Percentiles rank a stretch among this genome's conserved stretches.
phyloP scores from a whole-genome alignment of 2,888 invertebrate genomes.

The Drosophila mimica region DNA sequence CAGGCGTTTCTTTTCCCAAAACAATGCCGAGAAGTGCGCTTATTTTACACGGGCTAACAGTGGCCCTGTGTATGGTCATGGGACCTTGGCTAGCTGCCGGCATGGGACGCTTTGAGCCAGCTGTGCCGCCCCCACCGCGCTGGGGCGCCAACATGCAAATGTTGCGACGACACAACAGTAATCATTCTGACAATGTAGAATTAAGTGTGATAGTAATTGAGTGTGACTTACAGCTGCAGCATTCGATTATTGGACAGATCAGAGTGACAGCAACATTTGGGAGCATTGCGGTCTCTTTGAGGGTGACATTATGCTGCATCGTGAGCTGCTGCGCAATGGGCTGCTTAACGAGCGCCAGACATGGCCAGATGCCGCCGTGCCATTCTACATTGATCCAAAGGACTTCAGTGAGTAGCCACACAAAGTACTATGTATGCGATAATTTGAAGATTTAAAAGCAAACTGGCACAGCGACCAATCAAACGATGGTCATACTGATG shows the following conservation, averaged over 20 bases:
- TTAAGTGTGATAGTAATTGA: not conserved
- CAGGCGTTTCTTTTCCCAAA: slow-evolving; percentile 61
- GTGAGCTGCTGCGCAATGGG: slow-evolving; percentile 84
- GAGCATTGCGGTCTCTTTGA: slow-evolving; percentile 87
- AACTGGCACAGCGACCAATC: slow-evolving; percentile 82
- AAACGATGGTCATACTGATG: slow-evolving; percentile 86
- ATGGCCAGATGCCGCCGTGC: slow-evolving; percentile 87
- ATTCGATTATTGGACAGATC: slow-evolving; percentile 85
- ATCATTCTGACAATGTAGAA: slow-evolving; percentile 51
- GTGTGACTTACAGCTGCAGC: slow-evolving; percentile 69
- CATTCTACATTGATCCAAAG: slow-evolving; percentile 86
- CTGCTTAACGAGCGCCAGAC: slow-evolving; percentile 85
- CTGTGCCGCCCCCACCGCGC: slow-evolving; percentile 76
- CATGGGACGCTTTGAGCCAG: slow-evolving; percentile 59
- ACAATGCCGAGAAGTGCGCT: slow-evolving; percentile 56
- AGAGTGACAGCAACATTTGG: slow-evolving; percentile 86
- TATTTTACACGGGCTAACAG: slow-evolving; percentile 25
- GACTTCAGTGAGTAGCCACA: slow-evolving; percentile 86
- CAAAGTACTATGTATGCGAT: slow-evolving; percentile 4
- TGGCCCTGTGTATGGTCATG: slow-evolving; percentile 18
- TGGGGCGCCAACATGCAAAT: slow-evolving; percentile 82
- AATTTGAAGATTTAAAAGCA: slow-evolving; percentile 26
- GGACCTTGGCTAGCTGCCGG: slow-evolving; percentile 6
- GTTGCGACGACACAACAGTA: slow-evolving; percentile 82
- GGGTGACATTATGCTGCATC: slow-evolving; percentile 87